These are phyloP conservation scores for Menidia beryllina DNA, from an alignment of 2,113 vertebrate species.

Conservation along the genomic window DNA sequence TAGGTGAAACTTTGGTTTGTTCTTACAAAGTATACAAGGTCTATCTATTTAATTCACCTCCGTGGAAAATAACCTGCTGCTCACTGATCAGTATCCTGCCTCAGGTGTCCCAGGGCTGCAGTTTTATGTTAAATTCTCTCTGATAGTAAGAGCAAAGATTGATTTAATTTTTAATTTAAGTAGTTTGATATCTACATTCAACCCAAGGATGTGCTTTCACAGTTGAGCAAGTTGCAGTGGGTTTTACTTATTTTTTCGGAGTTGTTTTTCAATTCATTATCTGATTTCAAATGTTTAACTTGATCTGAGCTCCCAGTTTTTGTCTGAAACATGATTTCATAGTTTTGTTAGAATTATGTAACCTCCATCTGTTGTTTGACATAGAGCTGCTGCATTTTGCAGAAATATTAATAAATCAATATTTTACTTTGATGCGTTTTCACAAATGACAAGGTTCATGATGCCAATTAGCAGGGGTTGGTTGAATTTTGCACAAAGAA, in stretches of 20 bases:
- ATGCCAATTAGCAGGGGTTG: constrained; percentile 56
- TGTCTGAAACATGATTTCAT: constrained; percentile 20
- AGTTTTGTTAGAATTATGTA: constrained; percentile 46
- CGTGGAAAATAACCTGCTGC: constrained; percentile 14
- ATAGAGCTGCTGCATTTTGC: constrained; percentile 47
- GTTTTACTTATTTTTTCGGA: neutral
- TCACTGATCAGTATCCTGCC: constrained; percentile 24
- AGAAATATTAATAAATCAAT: constrained; percentile 57
- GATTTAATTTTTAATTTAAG: constrained; percentile 1
- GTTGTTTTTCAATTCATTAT: neutral
- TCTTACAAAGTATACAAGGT: constrained; percentile 11
- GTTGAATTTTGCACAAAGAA: constrained; percentile 35
- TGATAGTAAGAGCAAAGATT: neutral
- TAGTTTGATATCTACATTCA: neutral
- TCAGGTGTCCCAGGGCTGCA: constrained; percentile 5
- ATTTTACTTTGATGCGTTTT: constrained; percentile 73
- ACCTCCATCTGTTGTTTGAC: constrained; percentile 67
- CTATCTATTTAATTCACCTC: constrained; percentile 13
- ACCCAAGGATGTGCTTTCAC: neutral
- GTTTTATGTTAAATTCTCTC: neutral
- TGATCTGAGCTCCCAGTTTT: constrained; percentile 5
- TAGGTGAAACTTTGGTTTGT: constrained; percentile 20
- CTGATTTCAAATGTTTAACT: neutral
- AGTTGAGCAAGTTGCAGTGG: neutral
- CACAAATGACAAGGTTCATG: constrained; percentile 63